Evolutionary conservation across 2,888 invertebrate species (phyloP), one percentile per base, ranked within the genome.

Genomic region (Drosophila recens): DNA sequence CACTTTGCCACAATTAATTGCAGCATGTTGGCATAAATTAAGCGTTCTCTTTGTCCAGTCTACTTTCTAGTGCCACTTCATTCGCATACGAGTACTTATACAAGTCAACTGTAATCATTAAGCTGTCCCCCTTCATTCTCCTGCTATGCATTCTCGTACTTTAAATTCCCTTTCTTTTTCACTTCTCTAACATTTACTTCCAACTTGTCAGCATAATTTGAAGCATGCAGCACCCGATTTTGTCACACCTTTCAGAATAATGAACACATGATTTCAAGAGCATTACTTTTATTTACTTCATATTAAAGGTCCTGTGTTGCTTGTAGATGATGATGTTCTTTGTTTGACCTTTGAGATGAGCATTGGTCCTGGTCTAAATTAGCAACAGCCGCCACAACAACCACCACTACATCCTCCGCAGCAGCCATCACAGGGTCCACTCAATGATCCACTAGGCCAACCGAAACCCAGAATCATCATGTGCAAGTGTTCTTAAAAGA

Each of bases 1-100:
- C 67, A 72, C 56, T 56, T 48, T 56, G 72, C 56, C 72, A 76
- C 87, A 87, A 89, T 89, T 90, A 82, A 78, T 62, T 61, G 62
- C 56, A 49, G 66, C 63, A 65, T 54, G 81, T 61, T 63, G 69
- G 78, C 73, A 72, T 79, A 89, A 80, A 82, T 82, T 78, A 82
- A 80, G 68, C 58, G 48, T 59, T 62, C 17, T 43, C 54, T 57
- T 66, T 72, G 54, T 70, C 40, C 65, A 40, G 20, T 23, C 20
- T 10, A 40, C 65, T 43, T 27, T 20, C 20, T 10, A 40, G 8
- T 38, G 23, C 15, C 53, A 36, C 34, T 58, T 48, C 15, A 30
- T 34, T 23, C n/a, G 15, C 34, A 30, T 30, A 38, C 23, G 42
- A 10, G 36, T 23, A 15, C 27, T 30, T 27, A 43, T 45, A 36